These are phyloP conservation scores for Aurelia sp. DNA, from an alignment of 30 jellyfish, hydroid and myxozoan genomes.

Conservation along the genomic window DNA sequence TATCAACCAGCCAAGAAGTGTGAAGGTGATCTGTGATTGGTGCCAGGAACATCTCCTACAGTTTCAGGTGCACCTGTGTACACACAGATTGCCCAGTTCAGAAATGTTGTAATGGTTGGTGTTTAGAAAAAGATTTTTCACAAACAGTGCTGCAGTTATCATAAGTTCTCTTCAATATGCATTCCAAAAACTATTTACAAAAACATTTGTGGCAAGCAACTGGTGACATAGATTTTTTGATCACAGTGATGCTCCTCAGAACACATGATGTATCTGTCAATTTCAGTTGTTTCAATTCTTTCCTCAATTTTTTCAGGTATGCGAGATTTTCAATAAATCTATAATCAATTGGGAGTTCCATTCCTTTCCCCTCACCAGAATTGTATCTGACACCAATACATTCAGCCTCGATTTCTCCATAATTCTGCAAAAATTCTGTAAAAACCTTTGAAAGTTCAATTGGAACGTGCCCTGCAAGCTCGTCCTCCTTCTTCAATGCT, in stretches of 20 bases:
- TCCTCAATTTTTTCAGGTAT: background rate
- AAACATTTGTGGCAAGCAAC: conserved; percentile 50
- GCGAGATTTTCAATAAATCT: conserved; percentile 17
- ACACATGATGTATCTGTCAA: conserved; percentile 5
- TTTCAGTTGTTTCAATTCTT: conserved; percentile 18
- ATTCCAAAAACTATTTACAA: conserved; percentile 18
- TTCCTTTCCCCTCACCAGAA: conserved; percentile 34
- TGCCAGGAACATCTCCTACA: too few relatives aligned
- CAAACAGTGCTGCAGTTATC: too few relatives aligned
- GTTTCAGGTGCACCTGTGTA: too few relatives aligned
- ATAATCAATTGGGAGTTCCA: conserved; percentile 31
- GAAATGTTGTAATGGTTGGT: too few relatives aligned
- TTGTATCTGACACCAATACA: conserved; percentile 25
- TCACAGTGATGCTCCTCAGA: conserved; percentile 27
- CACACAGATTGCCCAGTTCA: too few relatives aligned
- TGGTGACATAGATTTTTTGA: background rate
- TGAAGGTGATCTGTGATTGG: too few relatives aligned
- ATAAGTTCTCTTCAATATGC: background rate
- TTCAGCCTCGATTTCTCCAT: conserved; percentile 35
- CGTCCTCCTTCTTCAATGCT: conserved; percentile 30
- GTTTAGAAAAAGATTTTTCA: too few relatives aligned
- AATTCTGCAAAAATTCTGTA: conserved; percentile 26
- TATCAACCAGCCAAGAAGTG: too few relatives aligned
- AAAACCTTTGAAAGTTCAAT: conserved; percentile 14
- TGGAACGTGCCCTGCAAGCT: conserved; percentile 46